Evolutionary conservation across 2,113 vertebrate genomes (phyloP).

Genomic region (Chrysemys picta): DNA sequence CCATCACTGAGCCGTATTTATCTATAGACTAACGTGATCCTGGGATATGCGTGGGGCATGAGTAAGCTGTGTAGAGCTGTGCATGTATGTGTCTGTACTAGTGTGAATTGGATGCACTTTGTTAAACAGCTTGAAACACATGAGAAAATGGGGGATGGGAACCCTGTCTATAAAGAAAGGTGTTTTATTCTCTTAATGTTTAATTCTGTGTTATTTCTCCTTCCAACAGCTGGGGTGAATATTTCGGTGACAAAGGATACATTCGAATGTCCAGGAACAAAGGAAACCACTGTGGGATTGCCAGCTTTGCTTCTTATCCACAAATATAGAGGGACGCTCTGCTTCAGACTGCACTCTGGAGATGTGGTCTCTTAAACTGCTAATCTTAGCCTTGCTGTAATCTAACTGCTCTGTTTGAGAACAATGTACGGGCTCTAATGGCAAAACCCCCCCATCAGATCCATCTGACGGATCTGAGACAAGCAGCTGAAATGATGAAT

Average conservation of each 20-base stretch:
- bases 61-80: background rate
- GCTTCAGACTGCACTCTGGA: background rate
- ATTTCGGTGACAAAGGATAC: slow-evolving; percentile 77
- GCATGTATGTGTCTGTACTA: background rate
- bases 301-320: slow-evolving; percentile 75
- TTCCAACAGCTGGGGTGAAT: slow-evolving; percentile 74
- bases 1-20: fast-evolving
- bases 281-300: slow-evolving; percentile 80
- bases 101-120: background rate
- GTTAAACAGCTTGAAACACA: background rate
- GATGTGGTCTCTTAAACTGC: background rate
- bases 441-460: background rate
- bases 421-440: background rate
- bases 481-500: background rate
- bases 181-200: fast-evolving
- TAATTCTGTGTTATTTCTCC: background rate
- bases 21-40: fast-evolving
- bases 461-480: background rate
- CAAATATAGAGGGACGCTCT: slow-evolving; percentile 40
- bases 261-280: slow-evolving; percentile 79
- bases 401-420: background rate
- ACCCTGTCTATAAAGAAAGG: fast-evolving
- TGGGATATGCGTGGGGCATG: background rate
- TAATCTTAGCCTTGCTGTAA: background rate
- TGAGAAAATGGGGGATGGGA: background rate